These are phyloP conservation scores for Podotricha telesiphe DNA, from an alignment of 2,888 invertebrate genomes.

Conservation along the genomic window DNA sequence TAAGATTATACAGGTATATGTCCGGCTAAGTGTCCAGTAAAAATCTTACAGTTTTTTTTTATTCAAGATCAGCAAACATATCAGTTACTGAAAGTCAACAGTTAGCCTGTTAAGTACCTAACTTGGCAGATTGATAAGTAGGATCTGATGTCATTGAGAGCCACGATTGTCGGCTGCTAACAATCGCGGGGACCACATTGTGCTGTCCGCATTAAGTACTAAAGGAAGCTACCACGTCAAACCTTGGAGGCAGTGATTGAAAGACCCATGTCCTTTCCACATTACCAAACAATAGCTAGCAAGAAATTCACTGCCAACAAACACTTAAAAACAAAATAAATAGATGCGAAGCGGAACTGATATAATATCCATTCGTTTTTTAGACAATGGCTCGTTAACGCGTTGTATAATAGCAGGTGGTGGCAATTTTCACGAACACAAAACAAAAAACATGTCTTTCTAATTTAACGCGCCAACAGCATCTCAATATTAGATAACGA, in stretches of 20 bases:
- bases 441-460: constrained; percentile 44
- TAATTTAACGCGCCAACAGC: constrained; percentile 51
- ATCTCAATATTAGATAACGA: constrained; percentile 48
- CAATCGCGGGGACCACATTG: constrained; percentile 72
- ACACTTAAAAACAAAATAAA: constrained; percentile 49
- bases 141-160: constrained; percentile 76
- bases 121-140: constrained; percentile 56
- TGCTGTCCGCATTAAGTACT: constrained; percentile 73
- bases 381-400: constrained; percentile 61
- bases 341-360: constrained; percentile 66
- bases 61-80: background rate
- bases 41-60: too few species aligned
- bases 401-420: constrained; percentile 52
- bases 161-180: constrained; percentile 61
- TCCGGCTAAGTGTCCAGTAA: too few species aligned
- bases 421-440: constrained; percentile 42
- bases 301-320: constrained; percentile 44
- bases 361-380: constrained; percentile 54
- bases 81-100: background rate
- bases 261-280: constrained; percentile 43
- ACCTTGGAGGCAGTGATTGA: constrained; percentile 70
- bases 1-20: too few species aligned
- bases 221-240: constrained; percentile 71
- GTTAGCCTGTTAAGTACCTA: constrained; percentile 12
- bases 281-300: constrained; percentile 50